A percentile compares a stretch with the other conserved stretches of the same genome.
phyloP scores from a whole-genome alignment of 2,797 vertebrate genomes.

The Poeciliopsis turneri region DNA sequence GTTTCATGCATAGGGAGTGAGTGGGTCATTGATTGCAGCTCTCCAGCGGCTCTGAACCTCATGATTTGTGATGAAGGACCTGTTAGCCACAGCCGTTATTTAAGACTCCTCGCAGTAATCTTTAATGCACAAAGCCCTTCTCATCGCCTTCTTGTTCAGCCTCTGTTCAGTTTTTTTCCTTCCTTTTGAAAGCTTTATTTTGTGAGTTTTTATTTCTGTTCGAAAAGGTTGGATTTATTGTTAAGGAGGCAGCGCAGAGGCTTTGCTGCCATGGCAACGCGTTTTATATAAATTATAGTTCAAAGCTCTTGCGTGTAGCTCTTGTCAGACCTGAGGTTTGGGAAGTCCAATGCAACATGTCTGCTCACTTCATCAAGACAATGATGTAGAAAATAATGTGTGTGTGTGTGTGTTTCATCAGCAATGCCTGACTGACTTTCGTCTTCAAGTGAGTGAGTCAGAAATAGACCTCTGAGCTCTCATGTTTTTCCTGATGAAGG shows the following conservation, averaged over 20 bases:
- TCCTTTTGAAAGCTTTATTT: constrained; percentile 30
- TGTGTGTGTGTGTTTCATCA: constrained; percentile 38
- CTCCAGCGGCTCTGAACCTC: constrained; percentile 30
- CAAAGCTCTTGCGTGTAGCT: constrained; percentile 28
- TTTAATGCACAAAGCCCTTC: constrained; percentile 63
- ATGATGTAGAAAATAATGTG: constrained; percentile 46
- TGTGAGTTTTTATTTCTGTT: constrained; percentile 38
- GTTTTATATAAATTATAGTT: constrained; percentile 65
- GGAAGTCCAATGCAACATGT: constrained; percentile 40
- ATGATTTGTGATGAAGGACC: constrained; percentile 44
- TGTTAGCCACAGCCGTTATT: constrained; percentile 52
- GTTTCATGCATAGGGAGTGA: constrained; percentile 35
- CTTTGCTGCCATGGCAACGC: constrained; percentile 70
- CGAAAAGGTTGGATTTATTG: constrained; percentile 32
- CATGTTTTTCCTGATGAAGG: constrained; percentile 42
- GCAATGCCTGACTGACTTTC: constrained; percentile 57
- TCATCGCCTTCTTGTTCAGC: constrained; percentile 33
- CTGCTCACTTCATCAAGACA: constrained; percentile 48
- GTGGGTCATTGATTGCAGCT: constrained; percentile 48
- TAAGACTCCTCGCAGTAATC: constrained; percentile 51
- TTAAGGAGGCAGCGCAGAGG: constrained; percentile 36
- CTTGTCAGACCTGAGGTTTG: constrained; percentile 25
- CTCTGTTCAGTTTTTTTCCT: constrained; percentile 25
- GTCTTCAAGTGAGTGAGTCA: constrained; percentile 59
- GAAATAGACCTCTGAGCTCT: constrained; percentile 62